Evolutionary conservation across 2,113 vertebrate species (phyloP), one percentile per base, ranked within the genome.

Genomic region (Lepus timidus): DNA sequence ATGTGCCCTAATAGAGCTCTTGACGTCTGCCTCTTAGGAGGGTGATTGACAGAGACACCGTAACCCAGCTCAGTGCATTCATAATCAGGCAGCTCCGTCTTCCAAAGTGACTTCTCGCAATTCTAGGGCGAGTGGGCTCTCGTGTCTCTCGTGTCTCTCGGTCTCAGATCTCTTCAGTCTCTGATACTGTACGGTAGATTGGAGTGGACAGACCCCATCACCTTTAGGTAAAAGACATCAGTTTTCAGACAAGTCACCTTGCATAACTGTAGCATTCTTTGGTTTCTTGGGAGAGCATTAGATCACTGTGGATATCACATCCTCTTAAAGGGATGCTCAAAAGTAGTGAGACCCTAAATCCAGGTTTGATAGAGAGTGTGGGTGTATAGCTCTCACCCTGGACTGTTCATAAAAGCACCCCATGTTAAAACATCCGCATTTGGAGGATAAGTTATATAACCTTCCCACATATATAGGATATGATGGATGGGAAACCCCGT

Each of bases 11-110:
- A 61, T 7, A 52, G 49, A 64, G 17, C 27, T 81, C 61, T 68
- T 78, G 1, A 36, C 33, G 67, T 44, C 55, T 74, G 71, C 67
- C 27, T 75, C 33, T 6, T 23, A 67, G 22, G 82, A 64, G 51
- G 58, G 22, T 31, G 62, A 86, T 39, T 89, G 95, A 93, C 55
- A 91, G 19, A 78, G 91, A 55, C 19, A n/a, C 75, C 44, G 9
- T 19, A 67, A 31, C 51, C 84, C 55, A 49, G 29, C 49, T 22
- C 22, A 85, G 44, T 44, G 71, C 16, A 52, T 61, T 76, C 23
- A 44, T 25, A 29, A 10, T 85, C 19, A 9, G 75, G 58, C 36
- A 51, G 25, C 62, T 64, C 31, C 11, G 20, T 49, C 70, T 74
- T n/a, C 11, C 55, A 6, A 52, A 27, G 25, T 31, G 55, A 4